These are phyloP conservation scores for Hyposoter dolosus DNA, from an alignment of 2,888 invertebrate species.

Conservation along the genomic window DNA sequence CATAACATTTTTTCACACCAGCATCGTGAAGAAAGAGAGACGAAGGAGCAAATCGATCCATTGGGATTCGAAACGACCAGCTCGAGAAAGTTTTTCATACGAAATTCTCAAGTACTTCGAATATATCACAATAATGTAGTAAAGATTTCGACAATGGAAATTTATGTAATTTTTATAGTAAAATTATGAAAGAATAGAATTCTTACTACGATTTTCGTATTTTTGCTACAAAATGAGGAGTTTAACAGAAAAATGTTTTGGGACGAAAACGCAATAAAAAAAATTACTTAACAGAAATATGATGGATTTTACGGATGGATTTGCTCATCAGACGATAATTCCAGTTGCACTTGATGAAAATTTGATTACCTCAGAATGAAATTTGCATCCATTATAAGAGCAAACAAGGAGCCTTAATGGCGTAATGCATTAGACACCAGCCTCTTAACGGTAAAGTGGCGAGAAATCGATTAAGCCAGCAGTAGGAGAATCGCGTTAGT, in stretches of 20 bases:
- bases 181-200: not conserved
- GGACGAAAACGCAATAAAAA: not conserved
- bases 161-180: not conserved
- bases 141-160: not conserved
- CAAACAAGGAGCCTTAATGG: conserved; percentile 19
- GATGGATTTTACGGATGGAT: not conserved
- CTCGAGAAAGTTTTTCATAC: not conserved
- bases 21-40: not conserved
- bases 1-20: not conserved
- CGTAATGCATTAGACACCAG: conserved; percentile 4
- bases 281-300: not conserved
- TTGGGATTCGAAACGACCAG: not conserved
- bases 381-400: conserved; percentile 31
- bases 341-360: conserved; percentile 1
- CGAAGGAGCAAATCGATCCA: not conserved
- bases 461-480: not conserved
- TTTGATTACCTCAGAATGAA: not conserved
- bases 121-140: not conserved
- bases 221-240: not conserved
- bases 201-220: not conserved
- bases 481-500: conserved; percentile 6
- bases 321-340: not conserved
- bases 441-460: not conserved
- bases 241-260: not conserved
- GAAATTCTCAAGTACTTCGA: not conserved